Percentiles rank a stretch among this genome's conserved stretches.
phyloP scores from a whole-genome alignment of 2,797 vertebrate species.

The Girardinus metallicus region DNA sequence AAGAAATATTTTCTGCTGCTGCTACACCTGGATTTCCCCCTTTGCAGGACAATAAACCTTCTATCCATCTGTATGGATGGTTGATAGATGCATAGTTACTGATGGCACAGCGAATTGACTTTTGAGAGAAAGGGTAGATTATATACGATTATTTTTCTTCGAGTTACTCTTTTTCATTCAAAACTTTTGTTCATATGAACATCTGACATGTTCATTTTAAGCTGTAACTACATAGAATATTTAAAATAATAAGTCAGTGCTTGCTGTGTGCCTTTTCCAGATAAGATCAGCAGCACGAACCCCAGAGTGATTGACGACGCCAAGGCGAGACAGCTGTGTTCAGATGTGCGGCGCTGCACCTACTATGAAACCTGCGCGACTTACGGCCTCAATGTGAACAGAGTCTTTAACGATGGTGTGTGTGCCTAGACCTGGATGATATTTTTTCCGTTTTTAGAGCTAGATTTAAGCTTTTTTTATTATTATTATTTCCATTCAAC shows the following conservation, averaged over 20 bases:
- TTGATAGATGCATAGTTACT: too few relatives aligned
- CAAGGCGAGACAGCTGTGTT: slow-evolving; percentile 82
- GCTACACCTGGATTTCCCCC: too few relatives aligned
- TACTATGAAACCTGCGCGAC: slow-evolving; percentile 96
- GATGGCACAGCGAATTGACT: too few relatives aligned
- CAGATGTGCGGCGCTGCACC: slow-evolving; percentile 87
- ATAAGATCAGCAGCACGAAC: slow-evolving; percentile 92
- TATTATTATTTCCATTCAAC: slow-evolving; percentile 22
- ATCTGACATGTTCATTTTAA: too few relatives aligned
- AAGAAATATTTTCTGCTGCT: too few relatives aligned
- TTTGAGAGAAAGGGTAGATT: too few relatives aligned
- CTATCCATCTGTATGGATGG: too few relatives aligned
- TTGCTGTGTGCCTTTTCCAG: slow-evolving; percentile 63
- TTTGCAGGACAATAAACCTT: not conserved
- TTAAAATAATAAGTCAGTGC: not conserved
- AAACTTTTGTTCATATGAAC: too few relatives aligned
- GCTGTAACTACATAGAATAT: too few relatives aligned
- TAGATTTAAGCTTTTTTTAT: not conserved
- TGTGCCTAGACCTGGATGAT: not conserved
- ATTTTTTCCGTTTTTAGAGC: not conserved
- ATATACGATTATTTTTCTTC: too few relatives aligned
- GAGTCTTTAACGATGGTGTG: slow-evolving; percentile 92
- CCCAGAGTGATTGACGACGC: slow-evolving; percentile 89
- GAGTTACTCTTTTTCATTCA: too few relatives aligned
- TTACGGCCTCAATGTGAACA: slow-evolving; percentile 92